phyloP scores from a whole-genome alignment of 1,140 invertebrate genomes.

The Bombus consobrinus region DNA sequence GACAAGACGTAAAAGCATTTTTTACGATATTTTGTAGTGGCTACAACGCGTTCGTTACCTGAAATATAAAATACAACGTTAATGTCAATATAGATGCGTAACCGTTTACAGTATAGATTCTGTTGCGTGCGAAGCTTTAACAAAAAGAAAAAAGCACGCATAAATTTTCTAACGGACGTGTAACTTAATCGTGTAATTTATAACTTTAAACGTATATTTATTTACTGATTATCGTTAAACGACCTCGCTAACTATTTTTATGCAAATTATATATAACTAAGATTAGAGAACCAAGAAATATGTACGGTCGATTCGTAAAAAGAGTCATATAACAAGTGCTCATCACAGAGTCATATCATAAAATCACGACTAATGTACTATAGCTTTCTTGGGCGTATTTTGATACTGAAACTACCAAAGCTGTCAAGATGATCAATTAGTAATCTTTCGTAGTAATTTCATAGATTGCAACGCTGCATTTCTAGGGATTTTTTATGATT shows the following conservation, averaged over 20 bases:
- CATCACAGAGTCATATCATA: neutral
- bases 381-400: constrained; percentile 6
- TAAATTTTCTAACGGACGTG: neutral
- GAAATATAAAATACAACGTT: constrained; percentile 18
- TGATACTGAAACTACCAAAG: neutral
- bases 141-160: too few relatives aligned
- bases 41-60: constrained; percentile 1
- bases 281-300: too few relatives aligned
- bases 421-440: neutral
- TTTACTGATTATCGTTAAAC: neutral
- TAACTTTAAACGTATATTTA: too few relatives aligned
- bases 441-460: neutral
- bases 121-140: too few relatives aligned
- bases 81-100: neutral
- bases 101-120: neutral
- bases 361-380: neutral
- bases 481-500: too few relatives aligned
- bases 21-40: neutral
- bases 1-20: neutral
- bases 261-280: neutral
- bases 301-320: neutral
- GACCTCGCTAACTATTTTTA: neutral
- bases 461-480: neutral
- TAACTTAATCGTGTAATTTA: neutral
- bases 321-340: neutral